These are phyloP conservation scores for Eumeta japonica DNA, from an alignment of 1,140 invertebrate genomes.

Conservation along the genomic window DNA sequence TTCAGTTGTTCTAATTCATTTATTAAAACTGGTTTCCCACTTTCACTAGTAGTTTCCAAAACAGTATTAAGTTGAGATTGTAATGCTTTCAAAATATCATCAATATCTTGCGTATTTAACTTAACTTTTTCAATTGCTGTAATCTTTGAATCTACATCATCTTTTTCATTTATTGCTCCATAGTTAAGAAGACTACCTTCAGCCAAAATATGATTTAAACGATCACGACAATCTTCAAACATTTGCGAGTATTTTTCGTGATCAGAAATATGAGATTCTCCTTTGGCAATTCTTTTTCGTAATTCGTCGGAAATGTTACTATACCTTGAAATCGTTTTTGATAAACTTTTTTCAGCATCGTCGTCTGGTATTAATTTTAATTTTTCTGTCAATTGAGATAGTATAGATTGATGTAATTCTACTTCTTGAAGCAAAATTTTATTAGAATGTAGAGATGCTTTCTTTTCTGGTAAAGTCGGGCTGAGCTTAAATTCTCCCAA, in stretches of 20 bases:
- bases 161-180: constrained; percentile 70
- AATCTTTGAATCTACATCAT: constrained; percentile 73
- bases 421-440: constrained; percentile 80
- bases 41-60: constrained; percentile 73
- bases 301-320: constrained; percentile 67
- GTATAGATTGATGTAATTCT: constrained; percentile 73
- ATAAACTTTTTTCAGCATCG: constrained; percentile 70
- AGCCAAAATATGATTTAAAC: constrained; percentile 68
- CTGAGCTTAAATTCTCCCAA: constrained; percentile 67
- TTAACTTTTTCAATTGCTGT: constrained; percentile 74
- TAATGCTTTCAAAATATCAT: constrained; percentile 70
- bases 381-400: constrained; percentile 77
- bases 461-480: constrained; percentile 80
- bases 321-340: constrained; percentile 69
- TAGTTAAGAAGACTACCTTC: constrained; percentile 68
- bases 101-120: constrained; percentile 70
- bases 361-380: constrained; percentile 71
- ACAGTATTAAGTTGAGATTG: constrained; percentile 71
- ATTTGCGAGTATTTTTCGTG: constrained; percentile 81
- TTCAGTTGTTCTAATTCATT: constrained; percentile 76
- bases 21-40: constrained; percentile 73
- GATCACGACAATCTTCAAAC: constrained; percentile 73
- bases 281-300: constrained; percentile 64
- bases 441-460: constrained; percentile 74
- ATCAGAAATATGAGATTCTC: constrained; percentile 73